Evolutionary conservation across 2,888 invertebrate species (phyloP), one percentile per base, ranked within the genome.

Genomic region (Tetanocera ferruginea): DNA sequence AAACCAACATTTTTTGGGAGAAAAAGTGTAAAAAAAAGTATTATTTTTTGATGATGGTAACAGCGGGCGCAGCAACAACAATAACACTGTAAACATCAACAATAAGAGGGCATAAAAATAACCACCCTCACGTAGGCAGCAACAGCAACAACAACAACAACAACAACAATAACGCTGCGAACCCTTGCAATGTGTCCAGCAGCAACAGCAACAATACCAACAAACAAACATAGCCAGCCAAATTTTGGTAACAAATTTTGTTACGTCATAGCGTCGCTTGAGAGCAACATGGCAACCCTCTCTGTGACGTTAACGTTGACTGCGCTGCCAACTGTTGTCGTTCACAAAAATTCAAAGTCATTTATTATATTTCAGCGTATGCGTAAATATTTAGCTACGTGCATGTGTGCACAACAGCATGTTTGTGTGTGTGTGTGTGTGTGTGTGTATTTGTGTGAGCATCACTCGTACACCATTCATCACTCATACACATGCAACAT

Each of bases 341-440:
- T 81, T 79, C 81, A 78, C 81, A 73, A 83, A 83, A 82, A 81
- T 69, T 81, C 78, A 34, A 57, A 69, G 55, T 77, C 34, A 81
- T 70, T 49, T 67, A 69, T 70, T 66, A 43, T 57, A 55, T 69
- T 75, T 67, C 71, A 69, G 76, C 43, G 73, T 28, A n/a, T 34
- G 37, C 71, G 75, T 66, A 9, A 62, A 17, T 62, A 6, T 64
- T 19, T 69, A 11, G 23, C 23, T 49, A 17, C 51, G 70, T 72
- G 28, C 49, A 51, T 71, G 31, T 72, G 23, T 72, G 55, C 23
- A 23, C 19, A 60, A 23, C 11, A 14, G 74, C 64, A 25, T 28
- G 28, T 23, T 5, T 37, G 66, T 74, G 5, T 60, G 43, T 1
- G 19, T 70, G n/a, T n/a, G 52, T 70, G 31, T 62, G 62, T 66